phyloP scores from a whole-genome alignment of 2,797 vertebrate genomes.

The Aeoliscus strigatus region DNA sequence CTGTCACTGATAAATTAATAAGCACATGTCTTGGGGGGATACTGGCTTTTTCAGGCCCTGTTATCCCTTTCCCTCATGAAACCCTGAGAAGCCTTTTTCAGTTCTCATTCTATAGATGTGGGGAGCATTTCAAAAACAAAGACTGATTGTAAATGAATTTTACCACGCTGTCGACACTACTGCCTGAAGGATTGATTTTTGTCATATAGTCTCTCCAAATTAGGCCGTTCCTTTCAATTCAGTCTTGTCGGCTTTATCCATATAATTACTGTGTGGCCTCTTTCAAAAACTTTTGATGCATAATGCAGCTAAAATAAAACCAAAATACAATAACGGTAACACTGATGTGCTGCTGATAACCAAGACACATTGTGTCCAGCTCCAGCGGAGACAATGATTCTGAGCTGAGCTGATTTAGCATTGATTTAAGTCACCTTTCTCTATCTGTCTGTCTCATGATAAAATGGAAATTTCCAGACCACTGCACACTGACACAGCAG shows the following conservation, averaged over 20 bases:
- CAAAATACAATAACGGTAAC: too few relatives aligned
- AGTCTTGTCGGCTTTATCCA: too few relatives aligned
- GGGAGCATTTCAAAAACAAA: background rate
- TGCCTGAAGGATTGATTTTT: too few relatives aligned
- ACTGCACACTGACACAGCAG: conserved; percentile 18
- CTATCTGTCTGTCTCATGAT: conserved; percentile 14
- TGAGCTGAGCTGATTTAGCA: conserved; percentile 52
- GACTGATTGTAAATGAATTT: background rate
- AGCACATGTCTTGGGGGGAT: conserved; percentile 45
- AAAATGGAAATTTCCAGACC: conserved; percentile 61
- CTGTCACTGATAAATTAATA: conserved; percentile 59
- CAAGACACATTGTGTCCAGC: background rate
- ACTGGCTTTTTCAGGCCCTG: conserved; percentile 29
- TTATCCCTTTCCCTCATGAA: conserved; percentile 20
- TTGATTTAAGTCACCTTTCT: conserved; percentile 31
- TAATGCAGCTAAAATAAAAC: background rate
- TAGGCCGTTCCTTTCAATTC: too few relatives aligned
- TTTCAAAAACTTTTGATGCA: too few relatives aligned
- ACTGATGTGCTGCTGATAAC: too few relatives aligned
- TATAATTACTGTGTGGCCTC: too few relatives aligned
- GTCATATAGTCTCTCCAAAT: too few relatives aligned
- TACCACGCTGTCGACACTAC: background rate
- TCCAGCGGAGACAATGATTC: conserved; percentile 26
- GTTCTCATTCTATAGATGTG: conserved; percentile 2
- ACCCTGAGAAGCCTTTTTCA: conserved; percentile 1